Conservation (phyloP, 2,113 vertebrate genomes). For the Bettongia penicillata region DNA sequence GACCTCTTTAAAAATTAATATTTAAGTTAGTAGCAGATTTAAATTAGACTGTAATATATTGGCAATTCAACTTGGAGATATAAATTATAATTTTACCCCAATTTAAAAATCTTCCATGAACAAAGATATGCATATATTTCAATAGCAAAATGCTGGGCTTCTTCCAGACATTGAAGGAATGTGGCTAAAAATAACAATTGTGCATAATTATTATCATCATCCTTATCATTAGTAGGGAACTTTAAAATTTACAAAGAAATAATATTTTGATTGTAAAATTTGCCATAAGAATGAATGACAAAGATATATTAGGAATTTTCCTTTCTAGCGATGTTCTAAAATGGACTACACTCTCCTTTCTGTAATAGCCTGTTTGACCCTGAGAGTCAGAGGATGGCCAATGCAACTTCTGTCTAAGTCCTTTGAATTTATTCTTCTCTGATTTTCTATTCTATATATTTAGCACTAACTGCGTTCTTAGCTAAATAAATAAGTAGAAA, state of each 20-base stretch:
- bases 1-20: neutral
- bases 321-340: neutral
- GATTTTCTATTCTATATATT: neutral
- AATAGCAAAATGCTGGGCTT: neutral
- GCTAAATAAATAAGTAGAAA: neutral
- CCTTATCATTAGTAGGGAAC: neutral
- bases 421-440: neutral
- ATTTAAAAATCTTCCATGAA: neutral
- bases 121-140: neutral
- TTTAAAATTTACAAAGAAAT: neutral
- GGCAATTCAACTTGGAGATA: neutral
- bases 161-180: neutral
- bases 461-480: neutral
- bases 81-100: neutral
- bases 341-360: neutral
- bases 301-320: neutral
- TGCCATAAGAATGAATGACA: neutral
- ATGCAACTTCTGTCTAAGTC: neutral
- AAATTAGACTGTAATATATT: neutral
- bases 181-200: neutral
- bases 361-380: neutral
- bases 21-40: neutral
- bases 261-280: neutral
- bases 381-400: neutral
- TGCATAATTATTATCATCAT: neutral